Evolutionary conservation across 2,888 invertebrate genomes (phyloP).

Genomic region (Electrophaes corylata): DNA sequence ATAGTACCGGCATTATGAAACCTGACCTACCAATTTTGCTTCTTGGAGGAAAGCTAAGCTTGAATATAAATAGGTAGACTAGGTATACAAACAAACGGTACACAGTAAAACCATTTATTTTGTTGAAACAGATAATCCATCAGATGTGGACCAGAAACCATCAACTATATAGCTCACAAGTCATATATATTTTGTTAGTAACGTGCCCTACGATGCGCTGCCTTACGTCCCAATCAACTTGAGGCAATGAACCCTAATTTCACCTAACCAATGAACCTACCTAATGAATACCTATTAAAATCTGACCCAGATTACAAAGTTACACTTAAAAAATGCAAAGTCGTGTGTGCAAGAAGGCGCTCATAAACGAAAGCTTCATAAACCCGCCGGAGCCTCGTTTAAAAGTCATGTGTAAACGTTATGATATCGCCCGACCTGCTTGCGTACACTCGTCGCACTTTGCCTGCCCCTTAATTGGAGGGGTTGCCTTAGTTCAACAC

Average conservation of each 20-base stretch:
- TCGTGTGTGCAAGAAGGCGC: conserved; percentile 40
- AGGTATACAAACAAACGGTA: too few species aligned
- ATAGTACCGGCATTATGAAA: neutral
- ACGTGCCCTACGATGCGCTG: too few species aligned
- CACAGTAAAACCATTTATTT: too few species aligned
- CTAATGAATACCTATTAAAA: neutral
- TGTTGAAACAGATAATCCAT: too few species aligned
- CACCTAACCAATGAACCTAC: too few species aligned
- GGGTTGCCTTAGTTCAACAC: conserved; percentile 66
- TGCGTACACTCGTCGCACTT: conserved; percentile 75
- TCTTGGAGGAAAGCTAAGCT: neutral
- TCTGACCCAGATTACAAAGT: conserved; percentile 24
- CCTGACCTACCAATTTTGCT: neutral
- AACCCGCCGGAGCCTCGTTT: conserved; percentile 62
- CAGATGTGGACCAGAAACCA: too few species aligned
- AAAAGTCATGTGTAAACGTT: conserved; percentile 74
- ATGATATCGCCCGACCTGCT: conserved; percentile 75
- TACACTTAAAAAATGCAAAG: conserved; percentile 26
- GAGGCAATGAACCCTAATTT: too few species aligned
- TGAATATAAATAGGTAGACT: neutral
- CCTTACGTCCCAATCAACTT: too few species aligned
- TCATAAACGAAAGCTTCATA: conserved; percentile 60
- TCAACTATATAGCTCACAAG: too few species aligned
- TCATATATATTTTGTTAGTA: too few species aligned
- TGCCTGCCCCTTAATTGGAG: conserved; percentile 78